Base-by-base conservation (phyloP, 2,888 invertebrate genomes). In the Podotricha telesiphe region DNA sequence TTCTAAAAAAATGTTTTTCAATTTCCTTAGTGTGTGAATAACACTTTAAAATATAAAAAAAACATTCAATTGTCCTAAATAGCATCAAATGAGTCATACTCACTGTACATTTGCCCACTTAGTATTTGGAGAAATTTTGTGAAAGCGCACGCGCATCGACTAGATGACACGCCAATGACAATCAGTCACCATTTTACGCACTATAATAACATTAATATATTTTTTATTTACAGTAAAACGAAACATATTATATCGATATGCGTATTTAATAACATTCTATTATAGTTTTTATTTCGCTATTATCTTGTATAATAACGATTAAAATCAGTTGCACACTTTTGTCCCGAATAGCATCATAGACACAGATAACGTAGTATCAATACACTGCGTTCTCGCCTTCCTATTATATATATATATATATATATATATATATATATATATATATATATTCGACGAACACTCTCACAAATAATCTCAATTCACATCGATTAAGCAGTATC, bases 41-140 rank as follows among this genome's bases (percentile, higher is more conserved):
- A n/a, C n/a, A n/a, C n/a, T n/a, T n/a, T n/a, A n/a, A n/a, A n/a
- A n/a, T n/a, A n/a, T n/a, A n/a, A n/a, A n/a, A n/a, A n/a, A n/a
- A n/a, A n/a, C n/a, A n/a, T n/a, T n/a, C n/a, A n/a, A n/a, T n/a
- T 28, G 48, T 66, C 40, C 59, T 40, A 51, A 59, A 42, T 58
- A 62, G 17, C 56, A 34, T 53, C 15, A 19, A 34, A 47, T 62
- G 62, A 62, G n/a, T 67, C 67, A 67, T 34, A 53, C 53, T 19
- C 20, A 11, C 13, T 7, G 42, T 47, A 37, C 45, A 59, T 59
- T 59, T 59, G 19, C 50, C 56, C 42, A 59, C 64, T n/a, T 28
- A 40, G 64, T 47, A 65, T 61, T 69, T 64, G 65, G 69, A 37
- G 69, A 69, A 65, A 69, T 55, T 61, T 19, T 34, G 69, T 69